These are phyloP conservation scores for Harpagus bidentatus DNA, from an alignment of 2,113 vertebrate genomes.

Conservation along the genomic window DNA sequence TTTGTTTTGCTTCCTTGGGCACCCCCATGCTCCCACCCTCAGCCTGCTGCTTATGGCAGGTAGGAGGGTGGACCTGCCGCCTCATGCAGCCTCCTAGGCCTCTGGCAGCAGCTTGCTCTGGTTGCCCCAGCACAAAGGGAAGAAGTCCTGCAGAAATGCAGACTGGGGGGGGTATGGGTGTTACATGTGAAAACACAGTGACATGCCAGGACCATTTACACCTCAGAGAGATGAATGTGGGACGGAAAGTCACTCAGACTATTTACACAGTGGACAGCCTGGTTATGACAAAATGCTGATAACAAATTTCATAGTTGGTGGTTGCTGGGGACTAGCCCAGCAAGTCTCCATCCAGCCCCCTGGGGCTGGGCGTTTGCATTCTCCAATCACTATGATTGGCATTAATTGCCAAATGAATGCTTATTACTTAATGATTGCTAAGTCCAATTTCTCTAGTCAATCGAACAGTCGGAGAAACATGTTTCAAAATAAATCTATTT, in stretches of 20 bases:
- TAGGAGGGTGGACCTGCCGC: background rate
- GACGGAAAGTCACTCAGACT: background rate
- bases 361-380: background rate
- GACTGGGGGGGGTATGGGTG: background rate
- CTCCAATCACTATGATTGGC: background rate
- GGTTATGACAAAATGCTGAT: background rate
- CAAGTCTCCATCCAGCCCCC: background rate
- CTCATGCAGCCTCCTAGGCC: background rate
- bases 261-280: background rate
- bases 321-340: background rate
- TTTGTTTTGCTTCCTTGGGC: background rate
- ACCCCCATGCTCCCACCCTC: background rate
- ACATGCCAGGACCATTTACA: rapidly evolving
- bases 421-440: background rate
- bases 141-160: background rate
- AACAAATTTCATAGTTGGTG: background rate
- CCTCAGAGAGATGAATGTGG: background rate
- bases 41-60: background rate
- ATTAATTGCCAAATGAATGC: background rate
- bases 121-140: background rate
- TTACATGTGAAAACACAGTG: background rate
- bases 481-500: background rate
- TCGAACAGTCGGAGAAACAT: background rate
- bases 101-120: background rate
- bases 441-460: background rate